phyloP scores from a whole-genome alignment of 2,888 invertebrate species.

The Phytoseiulus persimilis region DNA sequence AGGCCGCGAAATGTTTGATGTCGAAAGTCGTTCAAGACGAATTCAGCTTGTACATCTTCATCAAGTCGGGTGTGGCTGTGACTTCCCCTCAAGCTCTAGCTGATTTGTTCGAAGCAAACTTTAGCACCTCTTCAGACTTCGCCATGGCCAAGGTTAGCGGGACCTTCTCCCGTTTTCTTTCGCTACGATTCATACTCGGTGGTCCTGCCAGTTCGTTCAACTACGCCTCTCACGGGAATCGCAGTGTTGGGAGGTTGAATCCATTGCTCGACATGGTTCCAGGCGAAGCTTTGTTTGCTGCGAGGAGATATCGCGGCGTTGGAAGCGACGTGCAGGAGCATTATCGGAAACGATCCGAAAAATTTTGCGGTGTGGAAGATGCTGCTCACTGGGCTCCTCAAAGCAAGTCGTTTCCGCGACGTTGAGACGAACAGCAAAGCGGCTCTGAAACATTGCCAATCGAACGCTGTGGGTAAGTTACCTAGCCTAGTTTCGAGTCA shows the following conservation, averaged over 20 bases:
- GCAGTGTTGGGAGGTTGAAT: no score
- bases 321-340: not conserved
- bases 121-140: not conserved
- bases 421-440: not conserved
- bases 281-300: slow-evolving; percentile 18
- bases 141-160: not conserved
- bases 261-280: no score
- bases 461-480: not conserved
- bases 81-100: not conserved
- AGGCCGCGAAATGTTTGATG: not conserved
- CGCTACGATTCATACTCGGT: no score
- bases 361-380: slow-evolving; percentile 18
- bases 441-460: not conserved
- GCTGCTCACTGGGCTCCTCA: not conserved
- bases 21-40: not conserved
- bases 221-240: no score
- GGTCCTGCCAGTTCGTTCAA: no score
- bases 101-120: not conserved
- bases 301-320: not conserved
- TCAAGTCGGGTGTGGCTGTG: not conserved
- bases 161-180: no score
- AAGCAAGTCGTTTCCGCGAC: not conserved
- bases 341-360: not conserved
- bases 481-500: not conserved
- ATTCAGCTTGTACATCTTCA: not conserved